Evolutionary conservation across 2,113 vertebrate genomes (phyloP).

Genomic region (Rhagologus leucostigma): DNA sequence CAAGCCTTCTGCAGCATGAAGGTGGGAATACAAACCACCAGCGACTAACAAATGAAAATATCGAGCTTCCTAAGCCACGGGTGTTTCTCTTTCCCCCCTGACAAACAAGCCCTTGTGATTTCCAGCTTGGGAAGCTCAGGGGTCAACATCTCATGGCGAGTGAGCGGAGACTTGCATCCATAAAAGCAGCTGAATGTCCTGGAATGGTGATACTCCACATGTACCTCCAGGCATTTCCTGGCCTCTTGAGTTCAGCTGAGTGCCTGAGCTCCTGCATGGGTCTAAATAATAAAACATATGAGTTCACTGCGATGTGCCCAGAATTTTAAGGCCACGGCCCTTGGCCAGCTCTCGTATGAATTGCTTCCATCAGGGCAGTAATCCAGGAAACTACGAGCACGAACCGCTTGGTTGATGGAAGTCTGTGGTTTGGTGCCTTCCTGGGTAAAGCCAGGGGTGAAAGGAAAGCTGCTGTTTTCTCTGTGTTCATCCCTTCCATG

Average conservation of each 20-base stretch:
- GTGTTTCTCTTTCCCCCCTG: background rate
- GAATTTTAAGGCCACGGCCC: background rate
- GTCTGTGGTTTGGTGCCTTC: background rate
- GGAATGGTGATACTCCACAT: background rate
- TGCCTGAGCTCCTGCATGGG: background rate
- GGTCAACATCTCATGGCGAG: fast-evolving
- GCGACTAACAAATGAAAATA: background rate
- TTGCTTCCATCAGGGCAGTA: background rate
- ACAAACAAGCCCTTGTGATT: background rate
- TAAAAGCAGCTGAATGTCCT: background rate
- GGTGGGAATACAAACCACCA: background rate
- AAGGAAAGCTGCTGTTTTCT: background rate
- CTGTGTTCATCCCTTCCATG: background rate
- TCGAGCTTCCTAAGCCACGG: fast-evolving
- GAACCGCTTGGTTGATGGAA: background rate
- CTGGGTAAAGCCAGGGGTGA: background rate
- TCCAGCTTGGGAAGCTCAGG: background rate
- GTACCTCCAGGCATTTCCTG: background rate
- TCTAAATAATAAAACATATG: background rate
- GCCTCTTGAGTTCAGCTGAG: background rate
- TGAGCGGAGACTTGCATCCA: fast-evolving
- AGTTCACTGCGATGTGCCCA: background rate
- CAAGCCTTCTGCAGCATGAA: background rate
- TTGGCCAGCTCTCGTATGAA: background rate
- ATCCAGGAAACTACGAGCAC: background rate